Conservation (phyloP, 2,888 invertebrate species). For the Mayetiola destructor region DNA sequence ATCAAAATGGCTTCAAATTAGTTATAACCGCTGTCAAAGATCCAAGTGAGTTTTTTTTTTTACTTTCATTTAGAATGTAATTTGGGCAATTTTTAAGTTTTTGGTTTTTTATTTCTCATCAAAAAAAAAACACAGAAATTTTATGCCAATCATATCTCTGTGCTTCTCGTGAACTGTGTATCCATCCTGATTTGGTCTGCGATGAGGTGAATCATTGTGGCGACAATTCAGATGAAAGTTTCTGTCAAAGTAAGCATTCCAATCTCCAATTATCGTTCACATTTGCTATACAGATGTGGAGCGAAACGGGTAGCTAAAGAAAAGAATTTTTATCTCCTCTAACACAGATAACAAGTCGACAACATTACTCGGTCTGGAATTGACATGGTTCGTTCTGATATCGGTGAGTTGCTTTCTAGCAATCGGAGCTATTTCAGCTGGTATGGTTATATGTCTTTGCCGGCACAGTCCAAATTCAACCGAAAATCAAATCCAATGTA, state of each 20-base stretch:
- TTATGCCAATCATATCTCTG: constrained; percentile 82
- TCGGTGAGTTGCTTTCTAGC: constrained; percentile 55
- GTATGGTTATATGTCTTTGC: constrained; percentile 62
- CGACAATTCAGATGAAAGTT: constrained; percentile 81
- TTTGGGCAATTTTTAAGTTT: not conserved
- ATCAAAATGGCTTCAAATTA: constrained; percentile 80
- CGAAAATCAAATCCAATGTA: constrained; percentile 36
- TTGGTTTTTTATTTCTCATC: not conserved
- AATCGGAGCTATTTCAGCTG: constrained; percentile 51
- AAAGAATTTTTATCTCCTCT: constrained; percentile 21
- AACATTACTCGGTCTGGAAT: constrained; percentile 54
- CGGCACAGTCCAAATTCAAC: constrained; percentile 38
- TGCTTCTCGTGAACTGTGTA: constrained; percentile 77
- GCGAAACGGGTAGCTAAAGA: not conserved
- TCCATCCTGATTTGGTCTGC: constrained; percentile 78
- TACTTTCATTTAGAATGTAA: not conserved
- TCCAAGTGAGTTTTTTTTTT: constrained; percentile 57
- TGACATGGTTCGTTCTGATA: constrained; percentile 61
- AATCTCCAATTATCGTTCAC: not conserved
- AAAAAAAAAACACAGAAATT: constrained; percentile 45
- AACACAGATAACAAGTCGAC: constrained; percentile 47
- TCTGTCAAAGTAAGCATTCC: constrained; percentile 68
- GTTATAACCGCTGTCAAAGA: constrained; percentile 90
- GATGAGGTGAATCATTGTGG: constrained; percentile 89
- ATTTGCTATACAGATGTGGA: no score